Evolutionary conservation across 2,797 vertebrate genomes (phyloP), one percentile per base, ranked within the genome.

Genomic region (Leptatherina wallacei): DNA sequence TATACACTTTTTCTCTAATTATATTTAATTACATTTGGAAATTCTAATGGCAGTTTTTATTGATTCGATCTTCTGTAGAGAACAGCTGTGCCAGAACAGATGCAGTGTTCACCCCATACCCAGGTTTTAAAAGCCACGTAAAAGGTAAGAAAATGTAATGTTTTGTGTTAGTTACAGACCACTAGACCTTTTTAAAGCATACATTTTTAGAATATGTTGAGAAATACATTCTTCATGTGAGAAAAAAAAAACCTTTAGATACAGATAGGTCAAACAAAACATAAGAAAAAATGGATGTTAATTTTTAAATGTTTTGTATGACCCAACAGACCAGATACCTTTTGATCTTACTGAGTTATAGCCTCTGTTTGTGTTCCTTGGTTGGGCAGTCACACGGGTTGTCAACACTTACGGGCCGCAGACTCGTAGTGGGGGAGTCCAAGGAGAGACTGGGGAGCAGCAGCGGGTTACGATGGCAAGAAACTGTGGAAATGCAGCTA

Each of bases 21-120:
- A 49, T 47, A 47, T 66, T 69, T 74, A 66, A 65, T 75, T 56
- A 38, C 10, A 47, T 68, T 73, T 73, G 42, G 4, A 42, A 12
- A 6, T 73, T 73, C 27, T 81, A 35, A 77, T 65, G 65, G n/a
- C 6, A 38, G 61, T 56, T 63, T 73, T 65, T 61, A 55, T 64
- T 32, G 7, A 47, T 77, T 69, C 75, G 61, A 77, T 87, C 80
- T 83, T 58, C 65, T 58, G 58, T 65, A 98, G 98, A 99, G 93
- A 97, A 99, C 88, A 99, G 98, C 93, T 99, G 98, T 95, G 98
- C 98, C 82, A 96, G 98, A 93, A 99, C 98, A 58, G 98, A 99
- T 87, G 98, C 98, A 1, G 89, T 99, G 86, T 99, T 99, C 86
- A 99, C 98, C 29, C 98, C 98, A 9, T 99, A 97, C 75, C 98